Percentiles rank a stretch among this genome's conserved stretches.
Evolutionary conservation across 2,113 vertebrate species (phyloP).

Genomic region (Nycticryphes semicollaris): DNA sequence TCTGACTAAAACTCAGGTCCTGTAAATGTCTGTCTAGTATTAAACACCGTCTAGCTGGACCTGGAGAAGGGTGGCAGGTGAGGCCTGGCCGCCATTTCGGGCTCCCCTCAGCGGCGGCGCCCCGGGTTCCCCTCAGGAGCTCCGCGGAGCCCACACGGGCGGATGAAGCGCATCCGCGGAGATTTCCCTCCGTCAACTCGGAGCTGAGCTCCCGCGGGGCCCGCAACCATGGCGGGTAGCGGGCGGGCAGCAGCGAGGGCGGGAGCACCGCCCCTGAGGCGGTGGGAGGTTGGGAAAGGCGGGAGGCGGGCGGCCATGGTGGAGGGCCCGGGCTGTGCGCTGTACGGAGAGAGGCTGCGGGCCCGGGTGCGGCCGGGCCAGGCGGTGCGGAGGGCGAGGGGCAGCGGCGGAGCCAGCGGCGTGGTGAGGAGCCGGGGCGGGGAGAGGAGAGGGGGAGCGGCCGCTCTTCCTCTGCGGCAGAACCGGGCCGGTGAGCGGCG

Average conservation of each 20-base stretch:
- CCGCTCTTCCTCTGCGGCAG: neutral
- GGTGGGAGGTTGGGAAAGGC: neutral
- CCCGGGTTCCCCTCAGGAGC: neutral
- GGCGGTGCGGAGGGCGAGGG: constrained; percentile 62
- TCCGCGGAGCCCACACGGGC: neutral
- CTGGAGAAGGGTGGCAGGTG: rapidly evolving
- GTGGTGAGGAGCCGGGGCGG: neutral
- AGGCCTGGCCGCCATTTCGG: neutral
- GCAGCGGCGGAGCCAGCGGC: neutral
- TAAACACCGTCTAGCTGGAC: rapidly evolving
- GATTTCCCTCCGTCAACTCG: rapidly evolving
- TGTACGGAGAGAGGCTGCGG: constrained; percentile 85
- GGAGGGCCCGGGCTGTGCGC: constrained; percentile 86
- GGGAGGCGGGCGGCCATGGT: constrained; percentile 76
- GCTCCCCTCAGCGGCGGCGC: neutral
- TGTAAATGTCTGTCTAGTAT: rapidly evolving
- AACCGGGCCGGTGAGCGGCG: neutral
- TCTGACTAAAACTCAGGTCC: neutral
- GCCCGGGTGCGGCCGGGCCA: constrained; percentile 79
- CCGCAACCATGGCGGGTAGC: rapidly evolving
- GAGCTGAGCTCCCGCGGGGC: rapidly evolving
- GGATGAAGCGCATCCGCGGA: rapidly evolving
- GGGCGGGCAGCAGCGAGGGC: neutral
- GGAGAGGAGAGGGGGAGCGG: neutral
- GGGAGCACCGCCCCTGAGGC: neutral